Evolutionary conservation across 1,140 invertebrate species (phyloP).

Genomic region (Caenorhabditis brenneri): DNA sequence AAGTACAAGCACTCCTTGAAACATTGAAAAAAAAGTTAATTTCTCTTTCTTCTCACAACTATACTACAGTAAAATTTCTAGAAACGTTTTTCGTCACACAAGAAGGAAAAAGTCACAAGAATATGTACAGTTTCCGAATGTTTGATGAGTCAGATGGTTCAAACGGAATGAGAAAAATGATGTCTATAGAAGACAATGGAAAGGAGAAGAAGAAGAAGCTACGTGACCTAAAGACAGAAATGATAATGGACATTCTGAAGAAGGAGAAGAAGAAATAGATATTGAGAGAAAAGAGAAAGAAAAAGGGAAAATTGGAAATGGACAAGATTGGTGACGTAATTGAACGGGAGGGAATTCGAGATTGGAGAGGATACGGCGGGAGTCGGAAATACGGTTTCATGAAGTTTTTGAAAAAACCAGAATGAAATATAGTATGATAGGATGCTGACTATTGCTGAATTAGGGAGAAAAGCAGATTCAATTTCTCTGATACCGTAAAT

Average conservation of each 20-base stretch:
- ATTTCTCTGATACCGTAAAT: too few species aligned
- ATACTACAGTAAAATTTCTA: too few species aligned
- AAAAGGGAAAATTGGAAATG: background rate
- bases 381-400: too few species aligned
- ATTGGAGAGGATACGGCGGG: background rate
- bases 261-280: background rate
- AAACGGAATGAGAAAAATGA: background rate
- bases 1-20: too few species aligned
- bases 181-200: background rate
- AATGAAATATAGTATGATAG: too few species aligned
- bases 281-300: background rate
- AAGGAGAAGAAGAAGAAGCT: background rate
- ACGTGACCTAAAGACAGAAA: constrained; percentile 29
- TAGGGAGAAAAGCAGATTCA: too few species aligned
- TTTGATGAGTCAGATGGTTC: constrained; percentile 20
- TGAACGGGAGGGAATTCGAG: constrained; percentile 5
- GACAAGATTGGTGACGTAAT: constrained; percentile 19
- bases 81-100: too few species aligned
- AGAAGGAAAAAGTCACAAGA: background rate
- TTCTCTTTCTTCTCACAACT: too few species aligned
- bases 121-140: background rate
- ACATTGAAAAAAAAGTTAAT: too few species aligned
- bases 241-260: background rate
- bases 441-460: too few species aligned
- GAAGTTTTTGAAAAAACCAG: too few species aligned